Percentiles rank a stretch among this genome's conserved stretches.
phyloP scores from a whole-genome alignment of 2,113 vertebrate species.

The Rhinolophus sinicus region DNA sequence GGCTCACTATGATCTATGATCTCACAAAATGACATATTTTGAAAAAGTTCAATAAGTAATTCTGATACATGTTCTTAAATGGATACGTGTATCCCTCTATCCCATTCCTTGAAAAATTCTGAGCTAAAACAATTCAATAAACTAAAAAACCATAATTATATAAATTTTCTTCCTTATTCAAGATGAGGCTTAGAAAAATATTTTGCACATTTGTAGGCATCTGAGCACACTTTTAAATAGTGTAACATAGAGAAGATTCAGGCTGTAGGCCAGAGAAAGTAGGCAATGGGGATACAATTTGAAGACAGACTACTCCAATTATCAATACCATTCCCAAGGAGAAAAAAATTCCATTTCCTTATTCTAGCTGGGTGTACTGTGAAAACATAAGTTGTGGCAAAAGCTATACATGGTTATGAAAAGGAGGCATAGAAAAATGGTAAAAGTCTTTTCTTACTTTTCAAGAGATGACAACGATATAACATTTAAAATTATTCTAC shows the following conservation, averaged over 20 bases:
- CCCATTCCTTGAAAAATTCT: background rate
- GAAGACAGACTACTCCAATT: background rate
- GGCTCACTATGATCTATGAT: background rate
- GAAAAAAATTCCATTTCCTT: background rate
- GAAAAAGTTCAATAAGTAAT: background rate
- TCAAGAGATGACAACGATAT: background rate
- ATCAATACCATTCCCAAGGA: background rate
- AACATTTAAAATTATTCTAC: background rate
- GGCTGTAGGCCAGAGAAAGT: background rate
- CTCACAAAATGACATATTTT: background rate
- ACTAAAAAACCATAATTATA: background rate
- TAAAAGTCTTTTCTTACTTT: background rate
- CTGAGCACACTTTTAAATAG: background rate
- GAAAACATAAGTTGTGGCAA: background rate
- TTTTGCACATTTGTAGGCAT: background rate
- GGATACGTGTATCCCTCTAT: background rate
- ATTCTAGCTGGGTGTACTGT: background rate
- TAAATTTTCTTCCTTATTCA: background rate
- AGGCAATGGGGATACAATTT: background rate
- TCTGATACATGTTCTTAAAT: background rate
- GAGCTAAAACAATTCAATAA: background rate
- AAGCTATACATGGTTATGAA: background rate
- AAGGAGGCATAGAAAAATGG: background rate
- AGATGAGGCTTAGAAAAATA: background rate
- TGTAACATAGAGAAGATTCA: background rate